Evolutionary conservation across 2,888 invertebrate species (phyloP), one percentile per base, ranked within the genome.

Genomic region (Troilus luridus): DNA sequence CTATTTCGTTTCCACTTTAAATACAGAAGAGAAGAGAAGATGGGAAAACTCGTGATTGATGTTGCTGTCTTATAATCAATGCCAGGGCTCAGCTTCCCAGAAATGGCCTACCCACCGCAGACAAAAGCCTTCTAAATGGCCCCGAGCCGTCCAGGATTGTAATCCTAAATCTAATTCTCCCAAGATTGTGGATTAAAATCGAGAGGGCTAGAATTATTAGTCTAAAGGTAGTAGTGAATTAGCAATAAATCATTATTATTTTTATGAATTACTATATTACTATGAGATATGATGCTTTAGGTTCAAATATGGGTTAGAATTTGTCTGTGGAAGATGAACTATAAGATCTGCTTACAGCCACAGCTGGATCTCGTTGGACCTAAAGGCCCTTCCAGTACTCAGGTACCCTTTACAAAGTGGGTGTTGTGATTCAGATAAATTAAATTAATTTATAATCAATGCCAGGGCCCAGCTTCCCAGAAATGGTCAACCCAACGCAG

Each of bases 21-120:
- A 41, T 41, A 77, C 27, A 77, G 41, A 7, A 5, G 6, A 41
- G 41, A 7, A 5, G 6, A 41, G 41, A 41, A 41, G 41, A 41
- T 41, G 41, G 41, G 41, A 41, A 41, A 41, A 41, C 41, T 41
- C 41, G 41, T 77, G 72, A 77, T 77, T 77, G 72, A 77, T 77
- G 72, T 77, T 8, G 41, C 72, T 77, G 72, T 41, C 72, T 77
- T 41, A 41, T 77, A 77, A 77, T 77, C 72, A 77, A 77, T 77
- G 72, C 72, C 5, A 1, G 10, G 3, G 24, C 19, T 41, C 24
- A 67, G 67, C 12, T 27, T 67, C 67, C 0, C 8, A 41, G 41
- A 24, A 41, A 77, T 77, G 72, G 72, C 27, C 72, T 41, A 19
- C 19, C 72, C 27, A 77, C 72, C 72, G 41, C 72, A 41, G 41